These are phyloP conservation scores for Phrynocephalus guinanensis DNA, from an alignment of 2,797 vertebrate genomes.

Conservation along the genomic window DNA sequence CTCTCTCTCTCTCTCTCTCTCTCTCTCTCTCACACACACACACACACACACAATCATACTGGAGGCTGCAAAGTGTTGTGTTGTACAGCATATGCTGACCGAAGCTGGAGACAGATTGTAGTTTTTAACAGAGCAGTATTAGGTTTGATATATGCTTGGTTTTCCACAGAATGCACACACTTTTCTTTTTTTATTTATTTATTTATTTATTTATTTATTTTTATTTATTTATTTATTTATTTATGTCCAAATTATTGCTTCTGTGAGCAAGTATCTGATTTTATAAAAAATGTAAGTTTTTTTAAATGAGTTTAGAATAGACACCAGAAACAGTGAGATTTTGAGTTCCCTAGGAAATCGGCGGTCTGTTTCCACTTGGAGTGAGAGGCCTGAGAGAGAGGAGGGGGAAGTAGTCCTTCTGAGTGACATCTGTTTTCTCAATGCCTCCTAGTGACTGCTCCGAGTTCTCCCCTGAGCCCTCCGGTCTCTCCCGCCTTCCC, in stretches of 20 bases:
- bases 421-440: background rate
- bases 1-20: no score
- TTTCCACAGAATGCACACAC: background rate
- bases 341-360: background rate
- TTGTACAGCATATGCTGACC: background rate
- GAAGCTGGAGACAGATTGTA: background rate
- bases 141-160: background rate
- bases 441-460: slow-evolving; percentile 88
- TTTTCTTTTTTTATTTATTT: background rate
- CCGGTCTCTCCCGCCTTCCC: slow-evolving; percentile 86
- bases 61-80: background rate
- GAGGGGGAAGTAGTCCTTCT: background rate
- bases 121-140: background rate
- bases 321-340: background rate
- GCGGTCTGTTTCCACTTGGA: background rate
- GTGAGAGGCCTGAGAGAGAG: background rate
- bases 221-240: no score
- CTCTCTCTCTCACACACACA: no score
- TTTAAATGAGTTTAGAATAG: background rate
- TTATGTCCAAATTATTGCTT: background rate
- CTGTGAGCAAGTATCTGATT: background rate
- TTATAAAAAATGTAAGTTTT: background rate
- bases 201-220: no score
- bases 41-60: no score
- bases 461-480: slow-evolving; percentile 94